Base-by-base conservation (phyloP, 2,797 vertebrate species). In the Masticophis lateralis region DNA sequence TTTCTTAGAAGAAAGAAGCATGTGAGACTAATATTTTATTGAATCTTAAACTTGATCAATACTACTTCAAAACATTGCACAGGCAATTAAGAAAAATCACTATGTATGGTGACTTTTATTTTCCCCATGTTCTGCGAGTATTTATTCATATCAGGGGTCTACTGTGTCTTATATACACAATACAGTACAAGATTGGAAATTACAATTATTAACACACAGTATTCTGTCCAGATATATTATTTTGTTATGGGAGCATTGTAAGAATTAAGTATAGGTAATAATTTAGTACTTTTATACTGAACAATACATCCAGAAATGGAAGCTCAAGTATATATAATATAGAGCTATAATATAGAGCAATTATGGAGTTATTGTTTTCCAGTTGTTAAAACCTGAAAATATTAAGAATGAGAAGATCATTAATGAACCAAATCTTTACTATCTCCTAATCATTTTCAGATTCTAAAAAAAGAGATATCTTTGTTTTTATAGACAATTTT, bases 211-310 rank as follows among this genome's bases (percentile, higher is more conserved):
- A 93, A 61, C n/a, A 89, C 87, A 89, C n/a, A 83, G 3, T 16
- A 89, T 47, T 93, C 87, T 37, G 47, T 63, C 43, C 57, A 91
- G 66, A 86, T 83, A 63, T 22, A 59, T 88, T 63, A 88, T 93
- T 91, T 89, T 93, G 66, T 69, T 91, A 32, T 89, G 87, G 57
- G 90, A 93, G 51, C 92, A 91, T 51, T 91, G 90, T 63, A 61
- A 83, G 66, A 89, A 91, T 93, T 89, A 86, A 59, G 47, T 89
- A 32, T 66, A 63, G 87, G 61, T 93, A 93, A 88, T 86, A 93
- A 88, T 86, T 88, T 91, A 93, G 56, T 89, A 93, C n/a, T 83
- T 90, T 93, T 87, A 66, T 89, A 93, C 93, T 91, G 87, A 87
- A 87, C 87, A 86, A 89, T 91, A 91, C 13, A 43, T 87, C 69